Evolutionary conservation across 2,888 invertebrate genomes (phyloP), one percentile per base, ranked within the genome.

Genomic region (Ornithoptera priamus): DNA sequence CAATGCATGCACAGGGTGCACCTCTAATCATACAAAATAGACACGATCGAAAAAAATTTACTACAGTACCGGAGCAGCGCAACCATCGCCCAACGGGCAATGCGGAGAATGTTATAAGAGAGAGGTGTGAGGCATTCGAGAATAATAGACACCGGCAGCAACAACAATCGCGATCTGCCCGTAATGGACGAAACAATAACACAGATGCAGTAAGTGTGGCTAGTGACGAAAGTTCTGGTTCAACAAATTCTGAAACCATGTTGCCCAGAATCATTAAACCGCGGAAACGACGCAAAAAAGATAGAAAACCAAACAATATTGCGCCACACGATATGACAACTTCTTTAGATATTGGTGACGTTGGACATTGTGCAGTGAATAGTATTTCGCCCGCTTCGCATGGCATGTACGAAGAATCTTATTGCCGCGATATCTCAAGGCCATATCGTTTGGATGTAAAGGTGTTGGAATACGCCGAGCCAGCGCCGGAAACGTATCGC

Each of bases 181-280:
- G 90, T 78, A 82, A 82, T 81, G 88, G 88, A 79, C 92, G 92
- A 73, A 92, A 93, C 77, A 94, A 93, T 83, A 94, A 93, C 81
- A 93, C 94, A 85, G 96, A 96, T 86, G 93, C 95, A 77, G 91
- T 95, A 80, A 95, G 95, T 88, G 95, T 96, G 77, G 94, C 95
- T 72, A 96, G 96, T 87, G 96, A 96, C 85, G 96, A 96, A 89
- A 96, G 96, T 88, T 95, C 95, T 77, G 94, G 95, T 71, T 93
- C 93, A 61, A 90, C 88, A 61, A 92, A 93, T 79, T 93, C 95
- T 15, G 97, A 96, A 82, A 96, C 95, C 75, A 96, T 96, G 89
- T 90, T 97, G 81, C 97, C 97, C 74, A 94, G 97, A 77, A 97
- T 97, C 74, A 97, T 97, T 80, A 97, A 97, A 86, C 97, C 97